phyloP scores from a whole-genome alignment of 2,888 invertebrate species.

The Cephus rjabovi region DNA sequence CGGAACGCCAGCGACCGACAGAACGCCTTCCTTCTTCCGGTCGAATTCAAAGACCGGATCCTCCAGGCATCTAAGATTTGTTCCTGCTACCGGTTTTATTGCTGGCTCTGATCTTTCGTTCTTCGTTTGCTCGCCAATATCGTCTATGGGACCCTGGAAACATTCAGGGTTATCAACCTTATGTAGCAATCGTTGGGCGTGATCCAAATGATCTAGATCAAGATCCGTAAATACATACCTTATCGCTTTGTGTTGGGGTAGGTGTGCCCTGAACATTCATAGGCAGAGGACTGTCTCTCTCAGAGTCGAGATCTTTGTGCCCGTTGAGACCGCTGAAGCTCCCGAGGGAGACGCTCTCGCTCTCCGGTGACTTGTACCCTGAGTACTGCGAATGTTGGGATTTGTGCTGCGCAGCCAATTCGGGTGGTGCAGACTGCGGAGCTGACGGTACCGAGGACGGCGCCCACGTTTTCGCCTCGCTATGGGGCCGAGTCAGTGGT shows the following conservation, averaged over 20 bases:
- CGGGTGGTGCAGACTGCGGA: constrained; percentile 77
- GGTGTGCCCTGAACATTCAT: constrained; percentile 48
- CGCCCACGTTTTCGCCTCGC: constrained; percentile 85
- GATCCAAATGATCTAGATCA: too few relatives aligned
- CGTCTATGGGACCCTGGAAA: too few relatives aligned
- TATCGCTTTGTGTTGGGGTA: constrained; percentile 46
- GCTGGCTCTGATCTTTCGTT: constrained; percentile 35
- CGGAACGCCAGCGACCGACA: constrained; percentile 35
- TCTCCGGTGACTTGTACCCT: constrained; percentile 64
- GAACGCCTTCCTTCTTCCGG: constrained; percentile 46
- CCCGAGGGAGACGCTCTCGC: constrained; percentile 63
- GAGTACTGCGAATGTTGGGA: constrained; percentile 59
- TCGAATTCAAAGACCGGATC: constrained; percentile 71
- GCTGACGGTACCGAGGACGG: constrained; percentile 74
- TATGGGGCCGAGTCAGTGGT: constrained; percentile 85
- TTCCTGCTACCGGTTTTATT: constrained; percentile 67
- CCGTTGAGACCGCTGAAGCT: constrained; percentile 62
- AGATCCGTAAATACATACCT: constrained; percentile 37
- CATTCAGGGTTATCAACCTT: too few relatives aligned
- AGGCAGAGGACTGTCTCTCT: constrained; percentile 59
- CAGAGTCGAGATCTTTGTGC: constrained; percentile 61
- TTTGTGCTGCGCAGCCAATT: constrained; percentile 71
- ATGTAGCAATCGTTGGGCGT: too few relatives aligned
- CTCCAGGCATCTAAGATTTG: constrained; percentile 69
- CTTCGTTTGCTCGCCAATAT: background rate